Evolutionary conservation across 2,113 vertebrate species (phyloP).

Genomic region (Indicator maculatus): DNA sequence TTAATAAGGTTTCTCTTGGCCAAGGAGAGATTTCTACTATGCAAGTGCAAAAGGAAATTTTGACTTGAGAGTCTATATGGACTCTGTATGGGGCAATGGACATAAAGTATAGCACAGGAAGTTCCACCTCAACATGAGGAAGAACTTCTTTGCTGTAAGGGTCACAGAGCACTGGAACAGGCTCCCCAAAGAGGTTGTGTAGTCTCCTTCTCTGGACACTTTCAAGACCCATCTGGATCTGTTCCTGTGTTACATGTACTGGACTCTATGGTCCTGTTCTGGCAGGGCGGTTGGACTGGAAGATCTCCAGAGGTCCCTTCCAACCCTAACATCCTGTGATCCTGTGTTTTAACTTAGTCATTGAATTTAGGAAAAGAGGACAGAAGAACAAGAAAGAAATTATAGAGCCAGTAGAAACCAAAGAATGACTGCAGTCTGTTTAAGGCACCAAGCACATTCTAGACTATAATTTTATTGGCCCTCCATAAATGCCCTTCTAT

Average conservation of each 20-base stretch:
- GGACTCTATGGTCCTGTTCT: too few species aligned
- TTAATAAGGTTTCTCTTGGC: constrained; percentile 33
- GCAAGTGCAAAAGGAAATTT: not conserved
- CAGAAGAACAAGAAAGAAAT: not conserved
- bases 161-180: too few species aligned
- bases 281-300: too few species aligned
- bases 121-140: too few species aligned
- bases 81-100: not conserved
- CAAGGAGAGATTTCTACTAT: not conserved
- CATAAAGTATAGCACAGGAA: too few species aligned
- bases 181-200: too few species aligned
- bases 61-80: not conserved
- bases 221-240: too few species aligned
- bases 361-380: not conserved
- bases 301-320: too few species aligned
- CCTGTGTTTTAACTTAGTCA: not conserved
- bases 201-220: too few species aligned
- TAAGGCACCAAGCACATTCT: not conserved
- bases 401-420: not conserved
- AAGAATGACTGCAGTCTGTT: not conserved
- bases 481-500: not conserved
- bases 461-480: not conserved
- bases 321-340: too few species aligned
- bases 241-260: too few species aligned
- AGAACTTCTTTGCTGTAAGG: too few species aligned